Conservation (phyloP, 2,797 vertebrate genomes). For the Remorina albescens region DNA sequence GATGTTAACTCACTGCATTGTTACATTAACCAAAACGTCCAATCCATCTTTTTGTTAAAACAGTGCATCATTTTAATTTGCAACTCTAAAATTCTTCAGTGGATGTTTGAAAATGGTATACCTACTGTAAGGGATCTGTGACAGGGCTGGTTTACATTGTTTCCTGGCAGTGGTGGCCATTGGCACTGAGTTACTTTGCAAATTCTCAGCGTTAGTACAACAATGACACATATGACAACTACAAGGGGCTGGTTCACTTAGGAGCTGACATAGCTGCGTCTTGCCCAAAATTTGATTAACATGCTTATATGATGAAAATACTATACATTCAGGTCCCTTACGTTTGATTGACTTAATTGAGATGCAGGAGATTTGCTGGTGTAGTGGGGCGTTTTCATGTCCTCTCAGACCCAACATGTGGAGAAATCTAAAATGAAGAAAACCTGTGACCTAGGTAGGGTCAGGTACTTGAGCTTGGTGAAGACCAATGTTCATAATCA, state of each 20-base stretch:
- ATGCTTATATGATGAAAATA: too few relatives aligned
- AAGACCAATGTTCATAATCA: conserved; percentile 4
- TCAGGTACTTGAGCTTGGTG: not conserved
- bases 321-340: not conserved
- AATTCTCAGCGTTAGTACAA: not conserved
- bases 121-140: too few relatives aligned
- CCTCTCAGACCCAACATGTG: not conserved
- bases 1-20: not conserved
- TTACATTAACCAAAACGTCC: not conserved
- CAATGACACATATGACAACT: not conserved
- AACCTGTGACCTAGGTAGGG: not conserved
- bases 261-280: not conserved
- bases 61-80: not conserved
- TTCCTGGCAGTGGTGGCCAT: too few relatives aligned
- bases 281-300: not conserved
- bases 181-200: not conserved
- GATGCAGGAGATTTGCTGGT: not conserved
- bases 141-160: not conserved
- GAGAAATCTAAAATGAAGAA: not conserved
- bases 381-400: too few relatives aligned
- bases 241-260: not conserved
- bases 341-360: not conserved
- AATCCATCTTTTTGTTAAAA: not conserved
- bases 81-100: not conserved
- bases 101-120: too few relatives aligned